Evolutionary conservation across 2,797 vertebrate species (phyloP).

Genomic region (Bryconaethiops microstoma): DNA sequence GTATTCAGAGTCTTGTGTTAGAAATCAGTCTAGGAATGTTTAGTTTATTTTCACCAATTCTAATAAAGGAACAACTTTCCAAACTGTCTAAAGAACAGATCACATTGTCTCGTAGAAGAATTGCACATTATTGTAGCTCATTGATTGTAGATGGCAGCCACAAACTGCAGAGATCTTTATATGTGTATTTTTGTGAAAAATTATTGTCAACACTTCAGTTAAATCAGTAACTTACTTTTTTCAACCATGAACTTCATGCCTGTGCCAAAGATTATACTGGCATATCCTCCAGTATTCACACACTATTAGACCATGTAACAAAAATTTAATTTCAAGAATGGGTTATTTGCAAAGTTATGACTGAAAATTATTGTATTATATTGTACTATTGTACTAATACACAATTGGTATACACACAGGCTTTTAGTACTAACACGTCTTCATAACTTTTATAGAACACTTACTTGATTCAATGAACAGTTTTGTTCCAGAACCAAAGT

Average conservation of each 20-base stretch:
- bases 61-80: no score
- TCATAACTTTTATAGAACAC: background rate
- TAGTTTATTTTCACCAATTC: no score
- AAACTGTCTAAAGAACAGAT: no score
- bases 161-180: background rate
- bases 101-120: background rate
- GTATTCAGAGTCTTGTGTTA: no score
- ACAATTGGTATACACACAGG: no score
- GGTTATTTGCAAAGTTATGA: no score
- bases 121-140: background rate
- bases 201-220: background rate
- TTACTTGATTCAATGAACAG: constrained; percentile 29
- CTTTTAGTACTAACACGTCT: no score
- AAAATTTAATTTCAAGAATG: background rate
- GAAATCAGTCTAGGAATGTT: no score
- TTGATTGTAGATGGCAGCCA: background rate
- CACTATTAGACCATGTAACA: constrained; percentile 19
- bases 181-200: background rate
- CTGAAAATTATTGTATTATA: no score
- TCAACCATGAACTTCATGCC: constrained; percentile 55
- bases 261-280: constrained; percentile 59
- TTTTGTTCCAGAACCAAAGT: constrained; percentile 24
- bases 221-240: constrained; percentile 58
- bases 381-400: no score
- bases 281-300: constrained; percentile 55